Percentiles rank a stretch among this genome's conserved stretches.
phyloP scores from a whole-genome alignment of 1,140 invertebrate species.

The Solenopsis invicta region DNA sequence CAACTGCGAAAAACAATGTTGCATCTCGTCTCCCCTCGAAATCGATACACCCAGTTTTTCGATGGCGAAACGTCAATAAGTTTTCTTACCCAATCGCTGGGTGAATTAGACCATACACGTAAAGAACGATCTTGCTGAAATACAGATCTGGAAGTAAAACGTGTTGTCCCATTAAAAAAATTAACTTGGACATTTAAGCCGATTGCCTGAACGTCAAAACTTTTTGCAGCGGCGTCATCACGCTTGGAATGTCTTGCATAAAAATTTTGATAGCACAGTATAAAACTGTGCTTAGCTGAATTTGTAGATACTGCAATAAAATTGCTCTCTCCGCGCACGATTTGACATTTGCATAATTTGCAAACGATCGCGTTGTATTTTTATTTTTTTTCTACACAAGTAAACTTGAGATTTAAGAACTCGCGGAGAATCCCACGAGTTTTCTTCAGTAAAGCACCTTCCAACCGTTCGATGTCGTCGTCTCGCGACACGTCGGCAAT shows the following conservation, averaged over 20 bases:
- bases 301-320: not conserved
- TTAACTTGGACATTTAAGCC: no score
- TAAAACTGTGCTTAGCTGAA: no score
- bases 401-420: slow-evolving; percentile 3
- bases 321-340: no score
- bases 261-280: no score
- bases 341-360: not conserved
- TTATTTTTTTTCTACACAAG: no score
- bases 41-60: not conserved
- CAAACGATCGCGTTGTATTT: not conserved
- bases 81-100: not conserved
- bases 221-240: no score
- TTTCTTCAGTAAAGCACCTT: not conserved
- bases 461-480: slow-evolving; percentile 7
- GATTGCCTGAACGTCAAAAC: no score
- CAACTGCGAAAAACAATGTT: slow-evolving; percentile 12
- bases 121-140: no score
- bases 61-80: not conserved
- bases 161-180: no score
- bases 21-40: not conserved
- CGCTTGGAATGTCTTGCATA: no score
- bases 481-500: slow-evolving; percentile 35
- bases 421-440: not conserved
- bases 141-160: no score
- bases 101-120: no score